Evolutionary conservation across 2,113 vertebrate genomes (phyloP).

Genomic region (Gopherus flavomarginatus): DNA sequence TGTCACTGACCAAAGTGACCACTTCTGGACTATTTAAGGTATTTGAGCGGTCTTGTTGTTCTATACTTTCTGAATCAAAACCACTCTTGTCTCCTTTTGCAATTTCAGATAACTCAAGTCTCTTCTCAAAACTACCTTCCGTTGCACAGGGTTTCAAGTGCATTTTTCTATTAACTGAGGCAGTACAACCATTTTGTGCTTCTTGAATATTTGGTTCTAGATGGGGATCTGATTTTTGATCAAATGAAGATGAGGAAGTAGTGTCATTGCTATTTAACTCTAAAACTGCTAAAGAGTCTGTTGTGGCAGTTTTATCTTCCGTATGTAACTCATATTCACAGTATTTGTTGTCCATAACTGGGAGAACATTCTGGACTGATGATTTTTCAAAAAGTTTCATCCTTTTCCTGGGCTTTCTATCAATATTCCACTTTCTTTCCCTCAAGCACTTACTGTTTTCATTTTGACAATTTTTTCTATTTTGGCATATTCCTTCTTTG

Average conservation of each 20-base stretch:
- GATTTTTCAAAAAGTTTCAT: slow-evolving; percentile 57
- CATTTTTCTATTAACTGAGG: neutral
- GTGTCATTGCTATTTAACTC: slow-evolving; percentile 25
- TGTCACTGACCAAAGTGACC: neutral
- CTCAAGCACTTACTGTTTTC: slow-evolving; percentile 39
- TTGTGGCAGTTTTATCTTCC: slow-evolving; percentile 31
- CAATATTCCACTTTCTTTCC: slow-evolving; percentile 17
- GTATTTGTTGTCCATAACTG: neutral
- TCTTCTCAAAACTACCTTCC: slow-evolving; percentile 41
- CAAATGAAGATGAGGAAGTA: neutral
- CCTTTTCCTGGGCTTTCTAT: slow-evolving; percentile 66
- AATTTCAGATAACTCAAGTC: neutral
- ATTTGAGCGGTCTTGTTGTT: slow-evolving; percentile 19
- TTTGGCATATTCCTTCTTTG: slow-evolving; percentile 36
- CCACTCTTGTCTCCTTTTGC: slow-evolving; percentile 31
- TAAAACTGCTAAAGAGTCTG: slow-evolving; percentile 22
- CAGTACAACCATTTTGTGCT: neutral
- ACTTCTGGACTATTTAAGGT: neutral
- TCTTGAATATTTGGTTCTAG: neutral
- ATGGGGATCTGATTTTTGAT: slow-evolving; percentile 27
- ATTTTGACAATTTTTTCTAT: slow-evolving; percentile 42
- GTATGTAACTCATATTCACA: neutral
- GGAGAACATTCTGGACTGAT: neutral
- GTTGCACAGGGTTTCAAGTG: neutral
- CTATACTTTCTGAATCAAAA: neutral